Evolutionary conservation across 2,113 vertebrate species (phyloP).

Genomic region (Sphaerodactylus townsendi): DNA sequence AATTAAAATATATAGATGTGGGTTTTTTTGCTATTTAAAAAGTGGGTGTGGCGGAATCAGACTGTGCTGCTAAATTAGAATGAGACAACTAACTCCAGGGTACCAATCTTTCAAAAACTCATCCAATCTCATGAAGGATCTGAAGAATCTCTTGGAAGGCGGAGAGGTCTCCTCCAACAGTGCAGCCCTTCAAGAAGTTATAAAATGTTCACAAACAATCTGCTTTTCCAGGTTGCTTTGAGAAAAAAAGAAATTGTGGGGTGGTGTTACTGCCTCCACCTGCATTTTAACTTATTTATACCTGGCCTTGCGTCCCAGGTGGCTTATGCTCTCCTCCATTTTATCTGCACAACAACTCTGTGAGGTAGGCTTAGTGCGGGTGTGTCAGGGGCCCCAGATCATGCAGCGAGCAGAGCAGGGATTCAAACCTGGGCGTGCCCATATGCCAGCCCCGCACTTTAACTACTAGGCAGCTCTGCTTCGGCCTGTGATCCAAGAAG

Average conservation of each 20-base stretch:
- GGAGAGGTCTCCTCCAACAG: neutral
- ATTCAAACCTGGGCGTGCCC: too few relatives aligned
- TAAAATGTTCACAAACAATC: neutral
- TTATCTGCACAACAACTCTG: neutral
- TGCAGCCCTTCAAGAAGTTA: neutral
- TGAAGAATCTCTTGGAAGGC: constrained; percentile 31
- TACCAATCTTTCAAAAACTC: constrained; percentile 50
- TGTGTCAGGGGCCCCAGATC: constrained; percentile 4
- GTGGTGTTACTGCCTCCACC: neutral
- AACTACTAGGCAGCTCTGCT: too few relatives aligned
- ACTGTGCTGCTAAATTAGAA: constrained; percentile 33
- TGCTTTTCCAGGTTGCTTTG: neutral
- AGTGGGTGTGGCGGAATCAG: constrained; percentile 21
- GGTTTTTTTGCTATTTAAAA: neutral
- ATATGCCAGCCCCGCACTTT: too few relatives aligned
- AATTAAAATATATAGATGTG: neutral
- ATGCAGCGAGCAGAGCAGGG: neutral
- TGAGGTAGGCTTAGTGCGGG: neutral
- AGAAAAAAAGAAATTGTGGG: neutral
- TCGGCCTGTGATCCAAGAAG: too few relatives aligned
- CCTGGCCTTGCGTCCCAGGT: neutral
- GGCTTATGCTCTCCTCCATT: too few relatives aligned
- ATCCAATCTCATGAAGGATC: constrained; percentile 43
- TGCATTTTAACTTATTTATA: neutral
- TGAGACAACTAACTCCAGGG: constrained; percentile 51